Evolutionary conservation across 2,113 vertebrate genomes (phyloP).

Genomic region (Limnothrissa miodon): DNA sequence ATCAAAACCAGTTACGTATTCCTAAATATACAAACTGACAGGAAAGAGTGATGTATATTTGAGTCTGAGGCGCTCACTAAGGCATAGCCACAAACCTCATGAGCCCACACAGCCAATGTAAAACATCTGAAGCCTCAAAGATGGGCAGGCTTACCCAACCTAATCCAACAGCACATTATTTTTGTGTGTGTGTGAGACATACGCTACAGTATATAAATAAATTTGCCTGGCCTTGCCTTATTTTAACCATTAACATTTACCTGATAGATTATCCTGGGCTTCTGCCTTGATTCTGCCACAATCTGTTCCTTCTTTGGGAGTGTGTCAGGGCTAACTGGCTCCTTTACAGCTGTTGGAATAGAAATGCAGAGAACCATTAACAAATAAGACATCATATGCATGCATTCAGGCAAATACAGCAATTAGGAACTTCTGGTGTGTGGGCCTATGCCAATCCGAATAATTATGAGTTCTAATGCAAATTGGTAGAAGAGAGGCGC

Average conservation of each 20-base stretch:
- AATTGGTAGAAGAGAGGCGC: no score
- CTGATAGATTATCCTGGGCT: slow-evolving; percentile 89
- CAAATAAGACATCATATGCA: background rate
- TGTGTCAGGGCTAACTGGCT: slow-evolving; percentile 77
- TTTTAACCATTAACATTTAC: slow-evolving; percentile 65
- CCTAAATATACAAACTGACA: background rate
- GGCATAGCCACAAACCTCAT: background rate
- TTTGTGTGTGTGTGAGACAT: no score
- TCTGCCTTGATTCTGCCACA: slow-evolving; percentile 80
- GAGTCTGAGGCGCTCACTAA: background rate
- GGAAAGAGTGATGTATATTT: background rate
- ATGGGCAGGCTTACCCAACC: background rate
- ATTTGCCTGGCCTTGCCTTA: no score
- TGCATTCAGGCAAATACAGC: background rate
- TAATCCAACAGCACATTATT: no score
- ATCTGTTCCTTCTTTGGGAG: slow-evolving; percentile 80
- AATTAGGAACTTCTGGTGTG: no score
- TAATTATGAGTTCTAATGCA: no score
- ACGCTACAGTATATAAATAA: no score
- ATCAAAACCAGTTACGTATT: background rate
- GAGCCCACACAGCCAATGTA: background rate
- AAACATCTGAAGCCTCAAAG: background rate
- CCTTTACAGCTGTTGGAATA: slow-evolving; percentile 81
- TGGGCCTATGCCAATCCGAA: no score
- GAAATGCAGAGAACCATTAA: slow-evolving; percentile 27